Evolutionary conservation across 2,797 vertebrate species (phyloP).

Genomic region (Ataeniobius toweri): DNA sequence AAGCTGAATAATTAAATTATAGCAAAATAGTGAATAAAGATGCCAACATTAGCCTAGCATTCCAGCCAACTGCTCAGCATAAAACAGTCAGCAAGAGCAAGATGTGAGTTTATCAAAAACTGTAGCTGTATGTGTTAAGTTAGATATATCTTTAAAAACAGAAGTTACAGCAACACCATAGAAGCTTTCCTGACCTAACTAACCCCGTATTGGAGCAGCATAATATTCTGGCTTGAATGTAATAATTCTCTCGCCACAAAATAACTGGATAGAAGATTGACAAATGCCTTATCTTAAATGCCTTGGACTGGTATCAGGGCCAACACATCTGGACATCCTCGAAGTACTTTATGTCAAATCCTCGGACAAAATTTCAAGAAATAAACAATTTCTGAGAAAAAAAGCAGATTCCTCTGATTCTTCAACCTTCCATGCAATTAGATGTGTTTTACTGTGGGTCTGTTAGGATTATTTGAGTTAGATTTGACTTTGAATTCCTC

Average conservation of each 20-base stretch:
- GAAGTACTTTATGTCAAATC: too few relatives aligned
- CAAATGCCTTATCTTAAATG: too few relatives aligned
- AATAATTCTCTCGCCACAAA: background rate
- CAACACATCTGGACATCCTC: too few relatives aligned
- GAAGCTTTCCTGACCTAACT: background rate
- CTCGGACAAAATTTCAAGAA: background rate
- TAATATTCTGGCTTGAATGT: background rate
- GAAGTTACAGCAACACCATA: background rate
- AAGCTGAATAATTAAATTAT: background rate
- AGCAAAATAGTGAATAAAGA: background rate
- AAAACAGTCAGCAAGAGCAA: background rate
- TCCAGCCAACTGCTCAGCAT: background rate
- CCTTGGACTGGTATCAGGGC: too few relatives aligned
- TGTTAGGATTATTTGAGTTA: slow-evolving; percentile 12
- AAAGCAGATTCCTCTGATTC: slow-evolving; percentile 2
- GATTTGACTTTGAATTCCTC: slow-evolving; percentile 24
- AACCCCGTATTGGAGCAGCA: background rate
- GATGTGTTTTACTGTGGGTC: slow-evolving; percentile 3
- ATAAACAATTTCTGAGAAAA: slow-evolving; percentile 8
- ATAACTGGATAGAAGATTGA: background rate
- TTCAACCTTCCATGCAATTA: slow-evolving; percentile 6
- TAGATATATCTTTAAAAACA: background rate
- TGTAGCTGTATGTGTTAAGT: background rate
- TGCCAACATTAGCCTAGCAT: too few relatives aligned
- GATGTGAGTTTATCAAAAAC: background rate